phyloP scores from a whole-genome alignment of 1,140 invertebrate species.

The Lepeophtheirus salmonis region DNA sequence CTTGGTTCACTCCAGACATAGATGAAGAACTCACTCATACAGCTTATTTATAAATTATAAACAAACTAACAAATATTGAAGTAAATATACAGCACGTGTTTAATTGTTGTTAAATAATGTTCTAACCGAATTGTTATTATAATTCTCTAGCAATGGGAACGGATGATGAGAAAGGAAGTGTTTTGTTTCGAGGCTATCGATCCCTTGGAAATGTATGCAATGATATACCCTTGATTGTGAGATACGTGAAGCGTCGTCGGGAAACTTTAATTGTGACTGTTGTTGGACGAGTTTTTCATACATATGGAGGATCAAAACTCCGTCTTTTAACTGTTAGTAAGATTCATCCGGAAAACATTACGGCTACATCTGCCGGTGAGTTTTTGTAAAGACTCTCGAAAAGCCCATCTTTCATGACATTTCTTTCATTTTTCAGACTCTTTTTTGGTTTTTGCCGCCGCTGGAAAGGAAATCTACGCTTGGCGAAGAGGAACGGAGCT shows the following conservation, averaged over 20 bases:
- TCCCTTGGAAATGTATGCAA: conserved; percentile 83
- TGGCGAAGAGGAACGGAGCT: conserved; percentile 72
- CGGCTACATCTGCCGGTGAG: conserved; percentile 43
- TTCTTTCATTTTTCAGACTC: conserved; percentile 35
- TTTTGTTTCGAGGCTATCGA: conserved; percentile 59
- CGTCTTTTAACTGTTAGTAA: conserved; percentile 60
- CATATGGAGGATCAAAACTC: conserved; percentile 61
- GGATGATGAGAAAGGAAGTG: conserved; percentile 31
- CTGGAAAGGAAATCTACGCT: conserved; percentile 51
- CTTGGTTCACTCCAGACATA: no score
- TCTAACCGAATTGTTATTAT: no score
- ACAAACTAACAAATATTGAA: no score
- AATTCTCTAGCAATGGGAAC: no score
- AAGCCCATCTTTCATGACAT: background rate
- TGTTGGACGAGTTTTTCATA: conserved; percentile 74
- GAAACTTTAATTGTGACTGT: conserved; percentile 75
- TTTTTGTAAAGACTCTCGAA: background rate
- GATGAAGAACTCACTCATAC: no score
- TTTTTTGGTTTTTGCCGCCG: conserved; percentile 60
- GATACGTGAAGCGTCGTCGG: conserved; percentile 62
- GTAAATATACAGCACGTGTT: no score
- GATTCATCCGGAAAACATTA: conserved; percentile 58
- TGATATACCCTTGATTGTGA: conserved; percentile 58
- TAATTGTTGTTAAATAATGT: no score
- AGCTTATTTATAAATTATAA: no score